Conservation (phyloP, 2,888 invertebrate species). For the Chrysolina americana region DNA sequence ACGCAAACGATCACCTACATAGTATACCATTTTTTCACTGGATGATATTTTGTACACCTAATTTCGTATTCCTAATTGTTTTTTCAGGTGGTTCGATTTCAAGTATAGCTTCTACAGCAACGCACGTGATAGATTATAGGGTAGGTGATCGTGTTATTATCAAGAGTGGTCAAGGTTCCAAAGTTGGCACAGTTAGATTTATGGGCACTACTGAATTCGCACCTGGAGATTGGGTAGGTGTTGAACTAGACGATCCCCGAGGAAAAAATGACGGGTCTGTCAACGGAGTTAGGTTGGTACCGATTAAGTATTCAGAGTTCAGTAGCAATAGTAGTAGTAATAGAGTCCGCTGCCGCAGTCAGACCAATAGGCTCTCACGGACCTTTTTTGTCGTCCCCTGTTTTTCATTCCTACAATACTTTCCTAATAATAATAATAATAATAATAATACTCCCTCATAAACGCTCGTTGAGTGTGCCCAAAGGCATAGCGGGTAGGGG, state of each 20-base stretch:
- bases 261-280: slow-evolving; percentile 98
- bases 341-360: no score
- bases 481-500: no score
- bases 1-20: no score
- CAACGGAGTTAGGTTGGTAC: slow-evolving; percentile 84
- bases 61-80: neutral
- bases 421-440: no score
- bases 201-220: slow-evolving; percentile 94
- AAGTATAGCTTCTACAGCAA: slow-evolving; percentile 69
- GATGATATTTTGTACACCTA: neutral
- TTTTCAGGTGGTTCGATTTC: slow-evolving; percentile 71
- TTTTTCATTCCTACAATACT: no score
- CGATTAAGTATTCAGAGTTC: neutral
- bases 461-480: no score
- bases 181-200: slow-evolving; percentile 88
- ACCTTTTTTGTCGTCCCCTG: no score
- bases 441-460: no score
- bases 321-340: no score
- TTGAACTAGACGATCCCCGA: slow-evolving; percentile 92
- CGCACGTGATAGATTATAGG: slow-evolving; percentile 76
- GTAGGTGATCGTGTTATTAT: slow-evolving; percentile 95
- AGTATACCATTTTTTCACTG: no score
- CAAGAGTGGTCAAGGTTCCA: slow-evolving; percentile 88
- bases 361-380: no score
- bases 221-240: slow-evolving; percentile 94